Percentiles rank a stretch among this genome's conserved stretches.
phyloP scores from a whole-genome alignment of 2,888 invertebrate genomes.

The Timema podura region DNA sequence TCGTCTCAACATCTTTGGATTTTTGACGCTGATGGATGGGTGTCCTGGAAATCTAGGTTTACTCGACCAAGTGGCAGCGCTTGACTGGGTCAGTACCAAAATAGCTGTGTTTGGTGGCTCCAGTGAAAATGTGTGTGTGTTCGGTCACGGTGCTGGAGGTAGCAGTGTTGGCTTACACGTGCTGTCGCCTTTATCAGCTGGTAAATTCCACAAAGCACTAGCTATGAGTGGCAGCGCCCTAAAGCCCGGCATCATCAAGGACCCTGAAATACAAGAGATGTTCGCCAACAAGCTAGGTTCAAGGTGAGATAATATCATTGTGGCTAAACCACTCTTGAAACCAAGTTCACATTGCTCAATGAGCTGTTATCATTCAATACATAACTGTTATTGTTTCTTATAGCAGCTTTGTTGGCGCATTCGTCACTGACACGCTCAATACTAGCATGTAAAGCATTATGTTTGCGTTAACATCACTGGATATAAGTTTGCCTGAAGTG shows the following conservation, averaged over 20 bases:
- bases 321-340: not conserved
- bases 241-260: constrained; percentile 6
- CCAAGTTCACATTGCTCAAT: not conserved
- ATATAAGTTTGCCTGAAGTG: too few relatives aligned
- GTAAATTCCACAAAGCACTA: constrained; percentile 69
- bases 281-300: constrained; percentile 48
- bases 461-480: too few relatives aligned
- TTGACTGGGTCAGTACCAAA: constrained; percentile 73
- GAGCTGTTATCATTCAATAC: not conserved
- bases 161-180: constrained; percentile 74
- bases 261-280: constrained; percentile 3
- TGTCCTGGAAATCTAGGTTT: constrained; percentile 77
- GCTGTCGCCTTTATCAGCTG: constrained; percentile 49
- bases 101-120: constrained; percentile 73
- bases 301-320: not conserved
- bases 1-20: constrained; percentile 78
- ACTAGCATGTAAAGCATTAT: too few relatives aligned
- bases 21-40: constrained; percentile 72
- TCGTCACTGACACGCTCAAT: too few relatives aligned
- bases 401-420: too few relatives aligned
- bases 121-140: constrained; percentile 67
- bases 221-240: constrained; percentile 77
- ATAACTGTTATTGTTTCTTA: too few relatives aligned
- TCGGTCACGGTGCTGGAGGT: constrained; percentile 77
- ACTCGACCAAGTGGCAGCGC: constrained; percentile 74